Evolutionary conservation across 2,113 vertebrate genomes (phyloP).

Genomic region (Leuciscus idus): DNA sequence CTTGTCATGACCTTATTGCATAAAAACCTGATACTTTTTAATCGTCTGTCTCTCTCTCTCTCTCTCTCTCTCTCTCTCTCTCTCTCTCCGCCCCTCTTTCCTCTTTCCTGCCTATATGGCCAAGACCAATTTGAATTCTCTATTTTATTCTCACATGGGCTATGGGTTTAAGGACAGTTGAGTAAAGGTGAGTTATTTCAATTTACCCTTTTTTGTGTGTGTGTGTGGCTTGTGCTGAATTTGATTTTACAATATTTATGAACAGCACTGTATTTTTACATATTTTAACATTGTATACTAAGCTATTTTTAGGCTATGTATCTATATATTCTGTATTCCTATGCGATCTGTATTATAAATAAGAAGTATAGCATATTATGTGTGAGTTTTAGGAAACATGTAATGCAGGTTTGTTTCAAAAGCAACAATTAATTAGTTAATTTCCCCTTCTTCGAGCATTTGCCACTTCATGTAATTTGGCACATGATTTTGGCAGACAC

Average conservation of each 20-base stretch:
- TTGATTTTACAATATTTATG: not conserved
- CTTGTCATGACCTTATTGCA: no score
- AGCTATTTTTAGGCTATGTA: not conserved
- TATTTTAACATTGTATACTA: no score
- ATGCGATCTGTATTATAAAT: not conserved
- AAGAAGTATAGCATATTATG: not conserved
- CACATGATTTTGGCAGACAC: not conserved
- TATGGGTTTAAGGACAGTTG: slow-evolving; percentile 7
- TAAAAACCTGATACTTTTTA: no score
- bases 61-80: not conserved
- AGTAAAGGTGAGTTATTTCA: slow-evolving; percentile 38
- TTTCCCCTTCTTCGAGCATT: not conserved
- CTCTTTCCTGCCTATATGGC: slow-evolving; percentile 35
- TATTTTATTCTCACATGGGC: not conserved
- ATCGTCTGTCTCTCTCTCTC: not conserved
- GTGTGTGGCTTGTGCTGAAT: not conserved
- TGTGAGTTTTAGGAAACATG: not conserved
- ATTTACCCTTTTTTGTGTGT: not conserved
- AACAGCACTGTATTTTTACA: not conserved
- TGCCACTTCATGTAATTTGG: not conserved
- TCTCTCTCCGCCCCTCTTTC: slow-evolving; percentile 41
- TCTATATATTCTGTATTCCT: no score
- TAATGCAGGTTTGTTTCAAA: not conserved
- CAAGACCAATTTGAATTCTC: not conserved
- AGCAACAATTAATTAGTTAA: not conserved